Percentiles rank a stretch among this genome's conserved stretches.
Evolutionary conservation across 2,113 vertebrate species (phyloP).

Genomic region (Delphinapterus leucas): DNA sequence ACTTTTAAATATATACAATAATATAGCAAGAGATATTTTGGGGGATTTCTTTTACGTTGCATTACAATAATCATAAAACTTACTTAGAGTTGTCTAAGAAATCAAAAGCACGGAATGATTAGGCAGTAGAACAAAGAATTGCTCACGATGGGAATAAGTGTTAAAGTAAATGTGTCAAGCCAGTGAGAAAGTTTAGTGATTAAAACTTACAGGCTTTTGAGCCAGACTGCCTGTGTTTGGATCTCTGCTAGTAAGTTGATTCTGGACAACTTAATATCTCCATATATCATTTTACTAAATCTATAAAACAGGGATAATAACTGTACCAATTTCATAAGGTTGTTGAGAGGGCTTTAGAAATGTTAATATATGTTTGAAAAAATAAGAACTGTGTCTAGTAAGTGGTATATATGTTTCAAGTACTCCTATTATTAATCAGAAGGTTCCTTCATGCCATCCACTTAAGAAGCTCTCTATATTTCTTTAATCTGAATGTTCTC

Average conservation of each 20-base stretch:
- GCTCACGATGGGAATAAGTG: background rate
- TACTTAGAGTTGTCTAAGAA: background rate
- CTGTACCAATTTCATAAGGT: background rate
- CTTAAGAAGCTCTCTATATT: background rate
- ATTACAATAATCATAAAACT: background rate
- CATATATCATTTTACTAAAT: background rate
- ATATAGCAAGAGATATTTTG: background rate
- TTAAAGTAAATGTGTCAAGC: background rate
- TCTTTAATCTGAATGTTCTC: background rate
- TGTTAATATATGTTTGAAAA: background rate
- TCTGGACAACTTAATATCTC: background rate
- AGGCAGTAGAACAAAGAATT: background rate
- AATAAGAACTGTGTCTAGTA: background rate
- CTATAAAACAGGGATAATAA: background rate
- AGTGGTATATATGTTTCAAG: background rate
- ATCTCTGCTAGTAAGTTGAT: background rate
- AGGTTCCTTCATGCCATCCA: background rate
- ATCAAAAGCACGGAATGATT: background rate
- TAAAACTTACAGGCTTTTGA: background rate
- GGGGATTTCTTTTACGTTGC: background rate
- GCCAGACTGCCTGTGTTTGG: background rate
- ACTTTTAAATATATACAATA: background rate
- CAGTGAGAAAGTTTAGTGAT: background rate
- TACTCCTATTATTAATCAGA: background rate
- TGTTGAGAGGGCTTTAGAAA: background rate